Evolutionary conservation across 2,113 vertebrate species (phyloP).

Genomic region (Saguinus midas): DNA sequence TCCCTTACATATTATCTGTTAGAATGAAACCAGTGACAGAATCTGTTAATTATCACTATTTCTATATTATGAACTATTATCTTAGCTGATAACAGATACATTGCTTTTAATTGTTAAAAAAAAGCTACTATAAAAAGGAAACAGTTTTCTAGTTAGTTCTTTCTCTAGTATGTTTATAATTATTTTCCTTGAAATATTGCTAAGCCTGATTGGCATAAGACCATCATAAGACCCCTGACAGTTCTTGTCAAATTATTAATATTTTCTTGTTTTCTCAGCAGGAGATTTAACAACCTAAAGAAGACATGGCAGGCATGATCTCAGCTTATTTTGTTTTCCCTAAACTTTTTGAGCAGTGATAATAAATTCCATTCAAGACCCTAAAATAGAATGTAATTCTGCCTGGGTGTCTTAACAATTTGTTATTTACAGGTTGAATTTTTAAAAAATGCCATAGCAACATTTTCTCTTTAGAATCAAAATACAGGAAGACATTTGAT

Average conservation of each 20-base stretch:
- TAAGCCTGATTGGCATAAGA: conserved; percentile 8
- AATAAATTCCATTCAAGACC: not conserved
- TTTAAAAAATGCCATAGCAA: not conserved
- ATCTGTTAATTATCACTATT: not conserved
- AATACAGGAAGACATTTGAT: not conserved
- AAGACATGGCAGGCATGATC: not conserved
- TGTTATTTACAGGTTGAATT: conserved; percentile 17
- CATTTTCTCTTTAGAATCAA: conserved; percentile 1
- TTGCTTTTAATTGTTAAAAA: not conserved
- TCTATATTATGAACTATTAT: not conserved
- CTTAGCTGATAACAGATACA: not conserved
- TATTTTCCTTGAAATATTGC: conserved; percentile 38
- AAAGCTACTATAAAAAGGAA: not conserved
- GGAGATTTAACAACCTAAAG: conserved; percentile 36
- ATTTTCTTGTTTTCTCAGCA: conserved; percentile 45
- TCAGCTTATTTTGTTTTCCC: not conserved
- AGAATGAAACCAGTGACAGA: not conserved
- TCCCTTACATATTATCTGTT: not conserved
- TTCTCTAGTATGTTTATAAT: not conserved
- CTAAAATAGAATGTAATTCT: not conserved
- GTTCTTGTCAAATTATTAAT: conserved; percentile 37
- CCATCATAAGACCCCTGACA: not conserved
- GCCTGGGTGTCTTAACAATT: not conserved
- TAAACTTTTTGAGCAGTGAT: not conserved
- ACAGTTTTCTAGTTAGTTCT: not conserved